A percentile compares a stretch with the other conserved stretches of the same genome.
Conservation (phyloP, 2,888 invertebrate genomes). For the Philereme transversata region DNA sequence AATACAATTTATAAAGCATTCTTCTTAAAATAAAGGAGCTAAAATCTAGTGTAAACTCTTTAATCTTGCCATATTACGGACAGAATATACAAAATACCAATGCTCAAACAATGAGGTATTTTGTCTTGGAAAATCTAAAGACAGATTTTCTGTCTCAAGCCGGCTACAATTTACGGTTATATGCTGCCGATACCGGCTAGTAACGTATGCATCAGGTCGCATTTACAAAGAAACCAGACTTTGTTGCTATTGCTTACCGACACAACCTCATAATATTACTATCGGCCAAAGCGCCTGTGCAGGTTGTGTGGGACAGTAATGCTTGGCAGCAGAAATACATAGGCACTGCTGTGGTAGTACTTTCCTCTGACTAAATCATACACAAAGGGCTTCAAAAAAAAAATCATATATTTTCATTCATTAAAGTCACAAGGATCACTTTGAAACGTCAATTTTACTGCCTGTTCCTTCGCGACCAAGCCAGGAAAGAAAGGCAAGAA, state of each 20-base stretch:
- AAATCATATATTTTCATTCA: too few relatives aligned
- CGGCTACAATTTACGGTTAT: conserved; percentile 56
- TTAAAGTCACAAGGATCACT: too few relatives aligned
- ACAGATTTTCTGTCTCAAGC: conserved; percentile 44
- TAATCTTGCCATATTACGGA: conserved; percentile 9
- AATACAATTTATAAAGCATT: conserved; percentile 2
- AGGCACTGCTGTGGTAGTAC: too few relatives aligned
- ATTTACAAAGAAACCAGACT: conserved; percentile 29
- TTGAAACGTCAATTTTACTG: too few relatives aligned
- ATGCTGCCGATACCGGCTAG: conserved; percentile 50
- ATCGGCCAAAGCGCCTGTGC: too few relatives aligned
- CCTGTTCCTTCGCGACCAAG: too few relatives aligned
- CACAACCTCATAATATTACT: too few relatives aligned
- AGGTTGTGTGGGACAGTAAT: too few relatives aligned
- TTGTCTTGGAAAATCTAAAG: conserved; percentile 41
- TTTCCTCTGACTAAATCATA: too few relatives aligned
- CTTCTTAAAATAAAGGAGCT: background rate
- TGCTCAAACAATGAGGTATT: conserved; percentile 39
- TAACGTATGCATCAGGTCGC: conserved; percentile 46
- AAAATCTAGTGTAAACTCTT: conserved; percentile 3
- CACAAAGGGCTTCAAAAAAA: too few relatives aligned
- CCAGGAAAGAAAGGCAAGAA: too few relatives aligned
- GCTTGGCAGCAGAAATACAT: too few relatives aligned
- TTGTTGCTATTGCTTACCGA: background rate
- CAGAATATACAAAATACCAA: conserved; percentile 32